Evolutionary conservation across 1,140 invertebrate genomes (phyloP), one percentile per base, ranked within the genome.

Genomic region (Sycophaga agraensis): DNA sequence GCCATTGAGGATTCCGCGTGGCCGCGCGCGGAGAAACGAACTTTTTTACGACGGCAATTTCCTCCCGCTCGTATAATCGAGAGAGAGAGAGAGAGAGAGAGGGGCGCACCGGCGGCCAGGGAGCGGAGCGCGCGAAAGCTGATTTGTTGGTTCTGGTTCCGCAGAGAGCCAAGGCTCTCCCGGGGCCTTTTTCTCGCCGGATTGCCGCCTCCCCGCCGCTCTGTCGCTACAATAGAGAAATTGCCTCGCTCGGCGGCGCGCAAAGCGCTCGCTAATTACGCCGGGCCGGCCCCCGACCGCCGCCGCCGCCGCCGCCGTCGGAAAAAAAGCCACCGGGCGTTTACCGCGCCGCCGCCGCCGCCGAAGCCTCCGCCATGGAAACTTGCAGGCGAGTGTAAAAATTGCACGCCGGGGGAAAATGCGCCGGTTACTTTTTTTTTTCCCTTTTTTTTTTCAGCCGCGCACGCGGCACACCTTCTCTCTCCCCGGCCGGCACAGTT

Each of bases 81-180:
- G 57, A 53, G 63, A 34, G 45, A 61, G 37, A 45, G 48, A 50
- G 35, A 56, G 54, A 42, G 43, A 26, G 26, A 16, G 5, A 19
- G 31, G 12, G 31, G 16, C 31, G 17, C 2, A 35, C n/a, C 24
- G 22, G 50, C 1, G 48, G 50, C n/a, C 24, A 17, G 50, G 4
- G 48, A 49, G 11, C 24, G 14, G 16, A 40, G 4, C 14, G 21
- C 3, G 35, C 35, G 14, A 17, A 37, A 59, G 39, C 58, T 37
- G 59, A 63, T 68, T 66, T 64, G 64, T 64, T 53, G 54, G 49
- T 63, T 63, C 59, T 63, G 60, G 48, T n/a, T n/a, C n/a, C n/a
- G n/a, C n/a, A n/a, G n/a, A n/a, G n/a, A n/a, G n/a, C 60, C 51
- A 56, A 63, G 55, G 40, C 34, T 49, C 56, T 48, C 55, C 51